Evolutionary conservation across 2,797 vertebrate species (phyloP), one percentile per base, ranked within the genome.

Genomic region (Oreochromis mossambicus): DNA sequence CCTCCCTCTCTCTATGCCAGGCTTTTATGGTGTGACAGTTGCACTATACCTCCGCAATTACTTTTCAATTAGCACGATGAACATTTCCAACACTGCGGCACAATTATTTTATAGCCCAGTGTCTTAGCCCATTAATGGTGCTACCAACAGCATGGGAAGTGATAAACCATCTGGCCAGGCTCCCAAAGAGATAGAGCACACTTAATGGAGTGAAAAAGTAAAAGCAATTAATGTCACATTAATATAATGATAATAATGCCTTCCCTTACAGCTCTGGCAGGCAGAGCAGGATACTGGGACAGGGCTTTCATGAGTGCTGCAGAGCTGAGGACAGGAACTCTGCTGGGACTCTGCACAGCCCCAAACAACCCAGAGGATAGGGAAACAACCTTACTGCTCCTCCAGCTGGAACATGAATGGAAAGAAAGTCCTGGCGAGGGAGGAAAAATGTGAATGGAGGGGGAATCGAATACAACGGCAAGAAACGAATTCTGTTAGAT

Each of bases 141-240:
- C 95, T 94, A 96, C 94, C 95, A 96, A 96, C 96, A 96, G 96
- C 95, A 94, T 88, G 88, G 93, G 94, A 95, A 95, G 96, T 95
- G 95, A 97, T 97, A 97, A 97, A 97, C 95, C 96, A 96, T 97
- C 96, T 97, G 96, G 95, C 96, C 93, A 81, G 91, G 92, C 94
- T 97, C 96, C 96, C 96, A 93, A 94, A 95, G 96, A 97, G 96
- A 97, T 96, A 96, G 96, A 96, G 95, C 95, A 95, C 96, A 96
- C 95, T 97, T 97, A 97, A 97, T 97, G 96, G 96, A 97, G 96
- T 97, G 96, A 97, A 97, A 97, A 97, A 97, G 95, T 97, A 96
- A 96, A 97, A 96, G 96, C 96, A 97, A 97, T 97, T 97, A 97
- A 97, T 97, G 96, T 97, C 96, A 97, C 96, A 97, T 97, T 97